phyloP scores from a whole-genome alignment of 2,888 invertebrate species.

The Caenorhabditis macrosperma region DNA sequence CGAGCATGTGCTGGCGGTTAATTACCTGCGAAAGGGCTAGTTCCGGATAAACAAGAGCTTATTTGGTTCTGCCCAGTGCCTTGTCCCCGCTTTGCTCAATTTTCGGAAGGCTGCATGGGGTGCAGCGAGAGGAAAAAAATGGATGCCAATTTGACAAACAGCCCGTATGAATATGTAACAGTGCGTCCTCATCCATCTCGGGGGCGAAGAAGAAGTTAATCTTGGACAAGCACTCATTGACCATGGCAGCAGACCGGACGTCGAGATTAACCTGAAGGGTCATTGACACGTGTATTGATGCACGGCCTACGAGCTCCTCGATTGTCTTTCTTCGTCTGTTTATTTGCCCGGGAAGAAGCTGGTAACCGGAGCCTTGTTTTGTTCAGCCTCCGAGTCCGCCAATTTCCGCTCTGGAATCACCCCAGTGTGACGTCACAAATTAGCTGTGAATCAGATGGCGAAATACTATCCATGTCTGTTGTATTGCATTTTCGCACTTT shows the following conservation, averaged over 20 bases:
- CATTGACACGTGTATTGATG: conserved; percentile 54
- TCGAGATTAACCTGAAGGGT: conserved; percentile 53
- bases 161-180: conserved; percentile 52
- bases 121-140: conserved; percentile 23
- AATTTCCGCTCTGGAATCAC: conserved; percentile 50
- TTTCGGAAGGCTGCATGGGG: conserved; percentile 21
- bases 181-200: not conserved
- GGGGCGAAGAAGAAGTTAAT: conserved; percentile 41
- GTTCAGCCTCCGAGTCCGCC: conserved; percentile 15
- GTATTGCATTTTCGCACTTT: conserved; percentile 17
- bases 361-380: conserved; percentile 46
- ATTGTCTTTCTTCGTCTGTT: conserved; percentile 50
- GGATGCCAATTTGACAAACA: conserved; percentile 54
- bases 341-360: conserved; percentile 27
- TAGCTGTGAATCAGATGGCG: conserved; percentile 10
- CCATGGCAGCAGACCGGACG: conserved; percentile 36
- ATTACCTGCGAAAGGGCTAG: conserved; percentile 57
- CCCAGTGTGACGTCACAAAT: conserved; percentile 32
- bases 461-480: not conserved
- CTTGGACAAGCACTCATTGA: conserved; percentile 58
- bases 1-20: conserved; percentile 36
- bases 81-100: conserved; percentile 41
- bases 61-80: conserved; percentile 32
- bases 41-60: conserved; percentile 59
- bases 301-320: conserved; percentile 28